Percentiles rank a stretch among this genome's conserved stretches.
phyloP scores from a whole-genome alignment of 1,140 invertebrate species.

The Sycophaga agraensis region DNA sequence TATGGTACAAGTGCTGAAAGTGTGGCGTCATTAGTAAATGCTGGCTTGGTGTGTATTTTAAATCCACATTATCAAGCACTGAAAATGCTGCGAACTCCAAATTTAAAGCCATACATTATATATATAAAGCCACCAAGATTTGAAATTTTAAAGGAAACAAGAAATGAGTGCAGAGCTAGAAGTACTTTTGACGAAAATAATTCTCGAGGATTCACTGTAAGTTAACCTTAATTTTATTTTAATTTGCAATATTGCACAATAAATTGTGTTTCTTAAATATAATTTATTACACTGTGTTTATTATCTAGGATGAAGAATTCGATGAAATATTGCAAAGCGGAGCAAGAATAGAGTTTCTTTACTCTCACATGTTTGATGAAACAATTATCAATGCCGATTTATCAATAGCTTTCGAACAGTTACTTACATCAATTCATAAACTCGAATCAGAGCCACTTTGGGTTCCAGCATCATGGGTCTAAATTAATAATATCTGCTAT shows the following conservation, averaged over 20 bases:
- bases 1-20: constrained; percentile 93
- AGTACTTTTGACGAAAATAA: constrained; percentile 89
- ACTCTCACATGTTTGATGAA: constrained; percentile 94
- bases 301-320: constrained; percentile 85
- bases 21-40: constrained; percentile 83
- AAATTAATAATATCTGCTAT: no score
- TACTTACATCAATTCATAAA: constrained; percentile 78
- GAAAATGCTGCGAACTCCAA: constrained; percentile 85
- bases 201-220: constrained; percentile 86
- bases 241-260: not conserved
- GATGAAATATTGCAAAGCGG: constrained; percentile 84
- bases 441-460: constrained; percentile 93
- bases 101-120: constrained; percentile 93
- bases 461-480: constrained; percentile 94
- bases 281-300: no score
- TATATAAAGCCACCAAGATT: constrained; percentile 91
- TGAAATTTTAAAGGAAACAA: constrained; percentile 79
- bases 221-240: constrained; percentile 14
- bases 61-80: constrained; percentile 95
- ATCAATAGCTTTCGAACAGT: constrained; percentile 81
- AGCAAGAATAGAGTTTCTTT: constrained; percentile 89
- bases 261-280: no score
- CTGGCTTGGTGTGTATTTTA: constrained; percentile 88
- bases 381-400: constrained; percentile 90
- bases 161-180: constrained; percentile 76